Conservation (phyloP, 2,797 vertebrate genomes). For the Cuniculus paca region DNA sequence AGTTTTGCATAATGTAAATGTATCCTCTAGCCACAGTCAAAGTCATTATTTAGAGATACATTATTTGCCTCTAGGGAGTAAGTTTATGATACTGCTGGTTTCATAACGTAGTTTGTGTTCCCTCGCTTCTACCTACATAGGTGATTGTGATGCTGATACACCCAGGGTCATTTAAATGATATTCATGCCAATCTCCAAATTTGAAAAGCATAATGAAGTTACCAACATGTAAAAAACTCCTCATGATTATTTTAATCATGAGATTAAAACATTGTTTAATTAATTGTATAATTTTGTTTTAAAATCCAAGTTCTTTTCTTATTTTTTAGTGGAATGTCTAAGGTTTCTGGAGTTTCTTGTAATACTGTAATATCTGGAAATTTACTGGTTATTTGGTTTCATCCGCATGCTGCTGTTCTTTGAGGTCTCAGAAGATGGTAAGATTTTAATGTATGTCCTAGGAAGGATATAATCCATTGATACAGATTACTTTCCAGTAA, state of each 20-base stretch:
- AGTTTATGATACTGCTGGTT: not conserved
- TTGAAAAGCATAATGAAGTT: conserved; percentile 21
- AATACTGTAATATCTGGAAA: not conserved
- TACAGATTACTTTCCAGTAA: conserved; percentile 38
- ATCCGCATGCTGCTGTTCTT: not conserved
- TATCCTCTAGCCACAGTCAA: not conserved
- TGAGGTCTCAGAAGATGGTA: not conserved
- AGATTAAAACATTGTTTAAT: not conserved
- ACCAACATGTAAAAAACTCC: not conserved
- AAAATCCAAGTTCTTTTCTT: not conserved
- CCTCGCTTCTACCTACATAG: not conserved
- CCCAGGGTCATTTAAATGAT: not conserved
- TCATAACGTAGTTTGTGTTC: not conserved
- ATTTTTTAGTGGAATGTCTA: not conserved
- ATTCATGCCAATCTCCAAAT: not conserved
- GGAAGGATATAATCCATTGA: not conserved
- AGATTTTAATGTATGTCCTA: conserved; percentile 50
- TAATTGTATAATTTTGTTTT: conserved; percentile 4
- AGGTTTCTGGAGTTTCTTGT: not conserved
- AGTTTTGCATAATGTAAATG: conserved; percentile 39
- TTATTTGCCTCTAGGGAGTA: not conserved
- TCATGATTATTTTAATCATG: conserved; percentile 6
- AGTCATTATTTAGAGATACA: conserved; percentile 10
- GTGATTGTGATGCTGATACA: not conserved
- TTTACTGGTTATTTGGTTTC: not conserved